Conservation (phyloP, 2,888 invertebrate genomes). For the Sipha maydis region DNA sequence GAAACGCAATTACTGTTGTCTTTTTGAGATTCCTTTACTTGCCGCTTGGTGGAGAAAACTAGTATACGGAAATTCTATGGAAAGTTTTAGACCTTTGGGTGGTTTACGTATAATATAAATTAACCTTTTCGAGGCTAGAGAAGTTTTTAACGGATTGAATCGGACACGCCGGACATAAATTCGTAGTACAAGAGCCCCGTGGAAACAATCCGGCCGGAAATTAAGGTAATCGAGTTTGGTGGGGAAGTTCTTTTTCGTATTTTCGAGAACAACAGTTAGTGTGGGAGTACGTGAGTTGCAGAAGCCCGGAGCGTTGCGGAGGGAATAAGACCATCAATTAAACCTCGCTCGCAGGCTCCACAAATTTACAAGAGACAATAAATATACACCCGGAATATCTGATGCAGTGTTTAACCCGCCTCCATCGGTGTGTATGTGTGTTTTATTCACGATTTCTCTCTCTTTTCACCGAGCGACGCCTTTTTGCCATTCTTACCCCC, state of each 20-base stretch:
- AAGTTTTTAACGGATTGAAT: slow-evolving; percentile 61
- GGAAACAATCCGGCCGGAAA: slow-evolving; percentile 60
- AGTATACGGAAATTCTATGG: slow-evolving; percentile 22
- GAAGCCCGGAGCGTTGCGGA: too few species aligned
- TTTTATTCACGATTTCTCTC: slow-evolving; percentile 34
- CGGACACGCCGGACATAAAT: slow-evolving; percentile 59
- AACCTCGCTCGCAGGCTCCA: slow-evolving; percentile 40
- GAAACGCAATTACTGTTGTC: background rate
- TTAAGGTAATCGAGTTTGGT: slow-evolving; percentile 61
- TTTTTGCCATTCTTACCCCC: slow-evolving; percentile 32
- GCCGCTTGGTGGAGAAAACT: background rate
- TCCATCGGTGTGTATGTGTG: background rate
- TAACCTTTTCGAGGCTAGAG: slow-evolving; percentile 34
- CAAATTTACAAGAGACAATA: slow-evolving; percentile 59
- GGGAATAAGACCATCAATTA: slow-evolving; percentile 53
- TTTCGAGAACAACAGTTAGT: slow-evolving; percentile 42
- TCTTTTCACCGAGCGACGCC: slow-evolving; percentile 41
- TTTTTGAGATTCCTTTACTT: background rate
- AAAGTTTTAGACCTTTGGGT: slow-evolving; percentile 43
- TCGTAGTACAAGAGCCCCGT: slow-evolving; percentile 47
- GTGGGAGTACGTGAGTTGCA: background rate
- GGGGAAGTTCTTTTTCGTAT: slow-evolving; percentile 39
- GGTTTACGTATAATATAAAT: slow-evolving; percentile 45
- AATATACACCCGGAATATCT: slow-evolving; percentile 59
- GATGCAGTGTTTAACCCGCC: slow-evolving; percentile 48